Evolutionary conservation across 2,797 vertebrate genomes (phyloP).

Genomic region (Lithobates sylvaticus): DNA sequence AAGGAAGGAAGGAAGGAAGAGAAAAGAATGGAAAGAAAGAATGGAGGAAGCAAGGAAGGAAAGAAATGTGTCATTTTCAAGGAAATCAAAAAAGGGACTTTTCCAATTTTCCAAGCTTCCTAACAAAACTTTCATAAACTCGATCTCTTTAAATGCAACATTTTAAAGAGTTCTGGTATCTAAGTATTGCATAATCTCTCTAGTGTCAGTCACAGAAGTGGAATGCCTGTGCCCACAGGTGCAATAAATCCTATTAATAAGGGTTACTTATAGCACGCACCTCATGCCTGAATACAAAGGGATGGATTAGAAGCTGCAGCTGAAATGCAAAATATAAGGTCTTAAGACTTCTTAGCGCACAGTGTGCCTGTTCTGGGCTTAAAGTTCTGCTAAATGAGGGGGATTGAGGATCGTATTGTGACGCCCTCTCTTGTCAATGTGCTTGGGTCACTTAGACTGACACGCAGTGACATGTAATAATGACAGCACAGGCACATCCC

Average conservation of each 20-base stretch:
- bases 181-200: conserved; percentile 17
- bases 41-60: too few relatives aligned
- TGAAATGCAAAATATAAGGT: conserved; percentile 77
- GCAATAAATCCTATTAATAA: conserved; percentile 88
- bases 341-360: conserved; percentile 79
- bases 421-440: conserved; percentile 73
- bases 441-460: conserved; percentile 74
- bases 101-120: background rate
- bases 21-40: too few relatives aligned
- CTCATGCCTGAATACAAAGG: conserved; percentile 85
- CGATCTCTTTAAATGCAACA: background rate
- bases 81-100: background rate
- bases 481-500: conserved; percentile 78
- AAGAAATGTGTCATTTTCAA: background rate
- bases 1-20: too few relatives aligned
- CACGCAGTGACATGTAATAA: conserved; percentile 79
- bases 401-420: conserved; percentile 79
- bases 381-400: conserved; percentile 75
- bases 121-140: conserved; percentile 8
- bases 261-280: conserved; percentile 85
- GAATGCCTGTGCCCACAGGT: conserved; percentile 86
- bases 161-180: background rate
- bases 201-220: conserved; percentile 68
- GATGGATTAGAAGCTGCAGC: conserved; percentile 83
- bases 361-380: conserved; percentile 83